Evolutionary conservation across 2,797 vertebrate genomes (phyloP), one percentile per base, ranked within the genome.

Genomic region (Meriones psammophilus): DNA sequence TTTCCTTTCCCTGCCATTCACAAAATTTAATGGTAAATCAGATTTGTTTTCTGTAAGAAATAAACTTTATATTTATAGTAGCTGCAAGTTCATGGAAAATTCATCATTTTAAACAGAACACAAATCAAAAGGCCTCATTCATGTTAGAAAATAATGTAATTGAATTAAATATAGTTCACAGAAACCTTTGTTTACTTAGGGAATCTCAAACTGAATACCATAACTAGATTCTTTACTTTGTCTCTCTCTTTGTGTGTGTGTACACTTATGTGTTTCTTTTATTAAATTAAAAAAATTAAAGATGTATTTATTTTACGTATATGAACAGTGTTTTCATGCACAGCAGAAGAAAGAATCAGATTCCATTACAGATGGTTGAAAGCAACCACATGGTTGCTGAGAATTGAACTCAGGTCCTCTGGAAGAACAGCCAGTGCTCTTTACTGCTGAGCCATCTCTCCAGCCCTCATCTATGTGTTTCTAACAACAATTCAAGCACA

Each of bases 71-170:
- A 26, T 60, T 73, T 58, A 42, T 18, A 42, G 36, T 9, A 73
- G 24, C 26, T 74, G 17, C 42, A 46, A 24, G 17, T 46, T 33
- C 58, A 64, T 89, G 39, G 20, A 33, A 62, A 76, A n/a, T 60
- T 76, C 10, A 88, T 7, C 58, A 64, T 1, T 88, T 33, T 54
- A 10, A 66, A 7, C 1, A 89, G 94, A 39, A 69, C 8, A 77
- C 68, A 68, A 87, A 28, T 4, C 3, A 90, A 86, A 68, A 58
- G 8, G 30, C 1, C 3, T 54, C 8, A 24, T 80, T 87, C 58
- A 17, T 33, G 91, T 50, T 86, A 58, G 18, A 91, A 74, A 91
- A 86, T 4, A 42, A 90, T 95, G 17, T 64, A 42, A 95, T 6
- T 91, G 18, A 92, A 62, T 17, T 87, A 28, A 73, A 28, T 12